Base-by-base conservation (phyloP, 2,888 invertebrate species). In the Galerucella pusilla region DNA sequence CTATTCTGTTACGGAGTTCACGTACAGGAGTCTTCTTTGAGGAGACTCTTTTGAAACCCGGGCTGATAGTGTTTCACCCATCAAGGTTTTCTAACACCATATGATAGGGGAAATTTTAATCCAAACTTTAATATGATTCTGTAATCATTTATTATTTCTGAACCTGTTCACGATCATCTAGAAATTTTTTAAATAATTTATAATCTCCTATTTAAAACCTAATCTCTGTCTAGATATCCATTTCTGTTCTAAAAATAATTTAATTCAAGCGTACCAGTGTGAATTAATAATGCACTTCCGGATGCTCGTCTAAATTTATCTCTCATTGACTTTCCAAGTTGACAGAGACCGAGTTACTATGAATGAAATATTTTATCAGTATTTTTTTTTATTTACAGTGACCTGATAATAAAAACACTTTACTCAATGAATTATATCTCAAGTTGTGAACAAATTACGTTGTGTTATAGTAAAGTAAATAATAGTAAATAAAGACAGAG, bases 341-440 rank as follows among this genome's bases (percentile, higher is more conserved):
- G 16, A 45, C 45, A 46, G 45, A 20, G 35, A 42, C 35, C 9
- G 35, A 42, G 35, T 16, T 16, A 66, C 25, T 25, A 66, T 59
- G 68, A 68, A 68, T 68, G 68, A 68, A 68, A 54, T 59, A 68
- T 68, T 49, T 68, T 68, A 68, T 68, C 68, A 68, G 45, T 59
- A 68, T 59, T 42, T 54, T 68, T n/a, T 46, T 49, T 49, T 68
- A 16, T 68, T 68, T 68, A 45, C 28, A 7, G 10, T 45, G 45
- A 59, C 35, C 68, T 68, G 68, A 68, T 68, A 68, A 68, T 59
- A 68, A 57, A 35, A 68, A 59, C 45, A 59, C 52, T 68, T 54
- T 35, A 68, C 57, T 59, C n/a, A 68, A 59, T 68, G 59, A 68
- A 68, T 57, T 45, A 11, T 16, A 16, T 59, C 42, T 57, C 42